Base-by-base conservation (phyloP, 2,888 invertebrate genomes). In the Drosophila atripex region DNA sequence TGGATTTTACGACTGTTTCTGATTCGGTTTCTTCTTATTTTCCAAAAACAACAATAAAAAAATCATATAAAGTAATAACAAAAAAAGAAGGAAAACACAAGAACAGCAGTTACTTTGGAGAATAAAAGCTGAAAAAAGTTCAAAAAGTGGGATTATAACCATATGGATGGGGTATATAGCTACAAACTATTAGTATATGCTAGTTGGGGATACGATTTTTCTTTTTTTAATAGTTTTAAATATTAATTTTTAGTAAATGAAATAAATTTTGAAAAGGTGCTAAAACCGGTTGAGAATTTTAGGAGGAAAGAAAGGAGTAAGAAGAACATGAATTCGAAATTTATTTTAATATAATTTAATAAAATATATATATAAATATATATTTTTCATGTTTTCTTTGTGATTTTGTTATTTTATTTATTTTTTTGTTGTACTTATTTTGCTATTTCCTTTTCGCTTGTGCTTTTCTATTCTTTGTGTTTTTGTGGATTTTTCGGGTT, bases 321-420 rank as follows among this genome's bases (percentile, higher is more conserved):
- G 30, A 1, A 3, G 1, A 30, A 11, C 30, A 8, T 0, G 8
- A 25, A 7, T 25, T 25, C n/a, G n/a, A n/a, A n/a, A n/a, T n/a
- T n/a, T n/a, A n/a, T n/a, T n/a, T n/a, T n/a, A n/a, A n/a, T n/a
- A n/a, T n/a, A n/a, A 6, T 71, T 61, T 64, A 21, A 21, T 21
- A 21, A 21, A 21, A 21, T 3, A 21, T 3, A 2, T 3, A 21
- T 0, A 21, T 0, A 21, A 21, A 21, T 21, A 21, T 21, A 21
- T 3, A 21, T 21, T 3, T 21, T 32, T 32, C 11, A 14, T 7
- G 68, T 59, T 18, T 53, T 59, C n/a, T 14, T 16, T 41, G 35
- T 47, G 21, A 9, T 28, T 71, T 61, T 64, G n/a, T n/a, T n/a
- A n/a, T 61, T 71, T 77, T 65, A 56, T 39, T 70, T 52, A 21